Conservation (phyloP, 2,888 invertebrate genomes). For the Idaea dimidiata region DNA sequence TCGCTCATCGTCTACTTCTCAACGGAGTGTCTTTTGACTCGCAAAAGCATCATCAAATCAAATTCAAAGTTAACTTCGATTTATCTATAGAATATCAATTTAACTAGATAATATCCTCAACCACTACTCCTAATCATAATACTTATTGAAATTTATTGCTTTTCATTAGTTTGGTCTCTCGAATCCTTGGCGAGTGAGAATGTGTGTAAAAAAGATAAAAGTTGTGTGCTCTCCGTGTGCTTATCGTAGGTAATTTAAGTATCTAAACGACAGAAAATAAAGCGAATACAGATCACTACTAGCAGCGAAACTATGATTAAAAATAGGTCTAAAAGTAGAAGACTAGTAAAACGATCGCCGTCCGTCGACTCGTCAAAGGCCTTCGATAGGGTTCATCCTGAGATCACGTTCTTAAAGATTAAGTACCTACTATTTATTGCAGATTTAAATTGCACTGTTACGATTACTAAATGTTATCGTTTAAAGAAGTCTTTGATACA, state of each 20-base stretch:
- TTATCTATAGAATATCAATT: conserved; percentile 38
- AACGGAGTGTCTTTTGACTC: conserved; percentile 68
- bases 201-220: conserved; percentile 61
- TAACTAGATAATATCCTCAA: conserved; percentile 45
- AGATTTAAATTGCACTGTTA: conserved; percentile 77
- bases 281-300: conserved; percentile 65
- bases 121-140: conserved; percentile 53
- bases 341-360: conserved; percentile 60
- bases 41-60: conserved; percentile 50
- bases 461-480: conserved; percentile 57
- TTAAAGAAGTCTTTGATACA: conserved; percentile 62
- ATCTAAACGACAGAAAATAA: conserved; percentile 57
- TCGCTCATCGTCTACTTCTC: conserved; percentile 25
- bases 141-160: conserved; percentile 64
- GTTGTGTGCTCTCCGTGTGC: conserved; percentile 68
- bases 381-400: conserved; percentile 76
- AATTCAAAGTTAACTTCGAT: conserved; percentile 27
- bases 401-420: conserved; percentile 78
- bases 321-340: conserved; percentile 49
- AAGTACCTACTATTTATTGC: conserved; percentile 78
- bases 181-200: conserved; percentile 67
- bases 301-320: conserved; percentile 70
- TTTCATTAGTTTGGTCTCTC: conserved; percentile 70
- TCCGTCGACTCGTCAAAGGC: conserved; percentile 68
- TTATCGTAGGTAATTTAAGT: conserved; percentile 52